Evolutionary conservation across 2,113 vertebrate species (phyloP).

Genomic region (Petroica traversi): DNA sequence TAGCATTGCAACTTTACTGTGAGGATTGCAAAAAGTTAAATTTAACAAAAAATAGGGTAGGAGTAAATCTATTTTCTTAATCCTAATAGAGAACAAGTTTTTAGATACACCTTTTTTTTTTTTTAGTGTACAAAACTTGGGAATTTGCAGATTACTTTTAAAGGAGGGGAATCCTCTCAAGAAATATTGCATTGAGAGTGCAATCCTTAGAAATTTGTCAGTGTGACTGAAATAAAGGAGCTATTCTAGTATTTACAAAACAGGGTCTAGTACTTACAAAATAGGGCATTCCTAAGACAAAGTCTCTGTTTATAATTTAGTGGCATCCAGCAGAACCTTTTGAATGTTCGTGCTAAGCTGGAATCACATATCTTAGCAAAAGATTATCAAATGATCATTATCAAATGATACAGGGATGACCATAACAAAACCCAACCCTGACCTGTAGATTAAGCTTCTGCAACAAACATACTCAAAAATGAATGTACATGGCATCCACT

Average conservation of each 20-base stretch:
- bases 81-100: not conserved
- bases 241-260: not conserved
- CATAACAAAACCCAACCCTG: not conserved
- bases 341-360: not conserved
- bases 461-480: not conserved
- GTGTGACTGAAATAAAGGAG: not conserved
- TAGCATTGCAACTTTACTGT: not conserved
- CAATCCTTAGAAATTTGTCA: not conserved
- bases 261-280: not conserved
- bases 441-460: not conserved
- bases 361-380: not conserved
- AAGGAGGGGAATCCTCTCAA: not conserved
- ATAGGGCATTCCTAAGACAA: not conserved
- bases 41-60: not conserved
- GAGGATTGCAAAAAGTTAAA: not conserved
- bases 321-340: not conserved
- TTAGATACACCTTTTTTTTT: not conserved
- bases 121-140: not conserved
- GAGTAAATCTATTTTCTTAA: not conserved
- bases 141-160: not conserved
- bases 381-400: not conserved
- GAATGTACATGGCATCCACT: not conserved
- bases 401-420: not conserved
- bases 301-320: not conserved
- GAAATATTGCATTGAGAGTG: not conserved